Base-by-base conservation (phyloP, 2,113 vertebrate genomes). In the Mandrillus leucophaeus region DNA sequence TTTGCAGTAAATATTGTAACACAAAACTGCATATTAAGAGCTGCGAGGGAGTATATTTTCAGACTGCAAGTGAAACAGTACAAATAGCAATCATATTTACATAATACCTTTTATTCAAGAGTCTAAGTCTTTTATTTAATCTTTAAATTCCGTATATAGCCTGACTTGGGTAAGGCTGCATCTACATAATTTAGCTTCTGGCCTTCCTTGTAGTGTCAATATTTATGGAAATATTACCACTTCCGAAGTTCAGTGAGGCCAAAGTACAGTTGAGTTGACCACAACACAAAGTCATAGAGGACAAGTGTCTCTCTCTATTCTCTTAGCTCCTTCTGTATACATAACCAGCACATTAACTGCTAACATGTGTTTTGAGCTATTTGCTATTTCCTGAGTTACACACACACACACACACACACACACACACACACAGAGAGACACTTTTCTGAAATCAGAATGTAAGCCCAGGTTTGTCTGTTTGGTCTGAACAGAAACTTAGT, bases 1-100 rank as follows among this genome's bases (percentile, higher is more conserved):
- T 90, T 92, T 84, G 35, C 43, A 72, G 73, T 72, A 94, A 87
- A 93, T 76, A 95, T 22, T 85, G 66, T 96, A 64, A 80, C 16
- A 45, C 27, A 92, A 78, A 91, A 75, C 17, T 10, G 23, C 16
- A 93, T 32, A 59, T 27, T 23, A 90, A 43, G 38, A 72, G 22
- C 78, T 96, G 55, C 32, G 27, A 68, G 32, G n/a, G 35, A 96
- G 45, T 38, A 59, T 82, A 79, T 94, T 83, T 93, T 78, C 80
- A 86, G 64, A 59, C 68, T 70, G 20, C 4, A 57, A 50, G 48
- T 50, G 18, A 95, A 83, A 20, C 61, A 93, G 92, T 84, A 66
- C 48, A 90, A 92, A 81, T 7, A 92, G 78, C 59, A 85, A 50
- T 73, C 48, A 30, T 43, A 45, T 84, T 84, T 90, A 88, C 32